A percentile compares a stretch with the other conserved stretches of the same genome.
Evolutionary conservation across 1,140 invertebrate genomes (phyloP).

Genomic region (Harlomillsia oculata): DNA sequence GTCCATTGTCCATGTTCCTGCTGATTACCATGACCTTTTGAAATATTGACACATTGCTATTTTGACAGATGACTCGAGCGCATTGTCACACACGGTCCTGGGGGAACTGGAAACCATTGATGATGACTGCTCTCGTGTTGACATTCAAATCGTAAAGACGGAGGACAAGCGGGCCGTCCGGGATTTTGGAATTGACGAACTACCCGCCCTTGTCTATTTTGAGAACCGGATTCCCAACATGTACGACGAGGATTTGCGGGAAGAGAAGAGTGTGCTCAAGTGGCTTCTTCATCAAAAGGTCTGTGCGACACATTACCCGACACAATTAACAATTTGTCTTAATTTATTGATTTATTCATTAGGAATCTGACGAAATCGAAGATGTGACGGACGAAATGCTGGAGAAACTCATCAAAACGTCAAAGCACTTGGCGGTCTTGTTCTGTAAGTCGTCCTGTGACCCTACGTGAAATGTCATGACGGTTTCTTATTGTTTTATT

Average conservation of each 20-base stretch:
- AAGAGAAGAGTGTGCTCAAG: conserved; percentile 81
- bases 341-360: no score
- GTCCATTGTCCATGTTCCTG: no score
- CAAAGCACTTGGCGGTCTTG: conserved; percentile 77
- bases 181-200: conserved; percentile 74
- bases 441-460: conserved; percentile 63
- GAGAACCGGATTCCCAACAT: conserved; percentile 85
- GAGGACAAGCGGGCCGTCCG: conserved; percentile 66
- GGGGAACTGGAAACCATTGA: conserved; percentile 83
- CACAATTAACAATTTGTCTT: no score
- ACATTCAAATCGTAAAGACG: conserved; percentile 86
- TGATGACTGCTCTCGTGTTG: conserved; percentile 57
- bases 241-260: conserved; percentile 80
- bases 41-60: no score
- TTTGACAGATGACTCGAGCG: conserved; percentile 21
- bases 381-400: conserved; percentile 90
- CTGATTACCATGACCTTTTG: no score
- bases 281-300: conserved; percentile 46
- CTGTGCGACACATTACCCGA: no score
- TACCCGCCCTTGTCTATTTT: conserved; percentile 82
- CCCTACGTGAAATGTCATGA: neutral
- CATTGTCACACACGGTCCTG: conserved; percentile 46
- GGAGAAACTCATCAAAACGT: conserved; percentile 75
- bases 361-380: conserved; percentile 94
- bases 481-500: neutral